phyloP scores from a whole-genome alignment of 2,797 vertebrate species.

The Myotis myotis region DNA sequence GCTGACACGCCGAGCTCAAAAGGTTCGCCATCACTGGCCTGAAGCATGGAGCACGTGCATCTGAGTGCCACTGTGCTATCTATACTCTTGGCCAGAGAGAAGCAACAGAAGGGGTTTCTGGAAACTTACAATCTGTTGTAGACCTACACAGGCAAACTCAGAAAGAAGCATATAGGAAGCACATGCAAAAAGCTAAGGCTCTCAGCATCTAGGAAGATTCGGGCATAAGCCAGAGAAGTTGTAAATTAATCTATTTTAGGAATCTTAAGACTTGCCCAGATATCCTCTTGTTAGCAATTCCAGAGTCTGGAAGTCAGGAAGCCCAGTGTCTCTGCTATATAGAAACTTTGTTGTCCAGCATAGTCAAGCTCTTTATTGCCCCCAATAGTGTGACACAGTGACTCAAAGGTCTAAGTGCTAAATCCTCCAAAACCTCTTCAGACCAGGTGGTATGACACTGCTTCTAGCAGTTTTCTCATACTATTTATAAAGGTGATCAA shows the following conservation, averaged over 20 bases:
- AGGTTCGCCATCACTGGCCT: too few relatives aligned
- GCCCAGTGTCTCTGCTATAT: neutral
- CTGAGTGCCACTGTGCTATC: neutral
- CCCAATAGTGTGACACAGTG: neutral
- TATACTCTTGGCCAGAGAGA: neutral
- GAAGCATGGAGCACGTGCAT: neutral
- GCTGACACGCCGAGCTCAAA: too few relatives aligned
- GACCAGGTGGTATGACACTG: neutral
- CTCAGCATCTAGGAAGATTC: neutral
- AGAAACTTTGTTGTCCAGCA: neutral
- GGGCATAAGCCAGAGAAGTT: neutral
- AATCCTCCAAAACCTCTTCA: constrained; percentile 12
- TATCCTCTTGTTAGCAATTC: neutral
- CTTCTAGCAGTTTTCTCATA: constrained; percentile 10
- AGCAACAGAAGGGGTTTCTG: neutral
- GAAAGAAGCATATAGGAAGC: neutral
- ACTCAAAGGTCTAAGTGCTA: neutral
- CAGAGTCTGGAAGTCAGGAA: neutral
- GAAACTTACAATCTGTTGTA: neutral
- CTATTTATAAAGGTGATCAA: neutral
- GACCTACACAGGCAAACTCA: neutral
- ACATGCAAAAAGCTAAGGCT: neutral
- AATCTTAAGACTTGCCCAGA: neutral
- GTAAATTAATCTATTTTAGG: neutral
- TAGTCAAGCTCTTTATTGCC: neutral